These are phyloP conservation scores for Gila orcuttii DNA, from an alignment of 2,113 vertebrate genomes.

Conservation along the genomic window DNA sequence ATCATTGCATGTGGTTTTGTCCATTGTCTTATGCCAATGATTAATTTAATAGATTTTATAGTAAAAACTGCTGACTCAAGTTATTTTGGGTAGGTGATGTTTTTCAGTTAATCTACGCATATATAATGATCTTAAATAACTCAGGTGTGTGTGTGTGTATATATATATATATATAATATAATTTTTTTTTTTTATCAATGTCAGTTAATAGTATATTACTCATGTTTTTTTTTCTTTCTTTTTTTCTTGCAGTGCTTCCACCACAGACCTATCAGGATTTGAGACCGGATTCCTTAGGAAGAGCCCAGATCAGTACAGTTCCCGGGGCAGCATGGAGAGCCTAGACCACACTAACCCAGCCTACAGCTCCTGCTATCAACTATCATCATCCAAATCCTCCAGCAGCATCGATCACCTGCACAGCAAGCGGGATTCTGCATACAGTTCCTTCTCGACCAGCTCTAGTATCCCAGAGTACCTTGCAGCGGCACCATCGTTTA, in stretches of 20 bases:
- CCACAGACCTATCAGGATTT: constrained; percentile 86
- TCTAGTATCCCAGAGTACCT: constrained; percentile 92
- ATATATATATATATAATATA: too few relatives aligned
- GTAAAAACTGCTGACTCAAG: not conserved
- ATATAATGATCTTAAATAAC: not conserved
- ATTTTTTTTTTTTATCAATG: too few relatives aligned
- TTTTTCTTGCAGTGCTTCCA: constrained; percentile 81
- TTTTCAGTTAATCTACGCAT: not conserved
- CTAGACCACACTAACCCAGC: constrained; percentile 81
- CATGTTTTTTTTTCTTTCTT: not conserved
- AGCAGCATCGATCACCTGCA: constrained; percentile 94
- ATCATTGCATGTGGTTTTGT: not conserved
- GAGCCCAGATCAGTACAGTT: constrained; percentile 95
- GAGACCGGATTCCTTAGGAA: constrained; percentile 86
- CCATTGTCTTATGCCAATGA: not conserved
- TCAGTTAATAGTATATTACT: constrained; percentile 6
- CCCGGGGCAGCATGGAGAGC: constrained; percentile 95
- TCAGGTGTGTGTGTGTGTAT: too few relatives aligned
- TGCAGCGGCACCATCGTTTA: constrained; percentile 60
- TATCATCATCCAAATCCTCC: constrained; percentile 90
- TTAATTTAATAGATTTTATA: not conserved
- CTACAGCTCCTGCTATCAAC: constrained; percentile 87
- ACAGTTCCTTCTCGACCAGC: constrained; percentile 95
- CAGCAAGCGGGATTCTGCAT: constrained; percentile 95
- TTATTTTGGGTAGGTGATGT: not conserved